Percentiles rank a stretch among this genome's conserved stretches.
These are phyloP conservation scores for Eidolon helvum DNA, from an alignment of 2,113 vertebrate species.

Conservation along the genomic window DNA sequence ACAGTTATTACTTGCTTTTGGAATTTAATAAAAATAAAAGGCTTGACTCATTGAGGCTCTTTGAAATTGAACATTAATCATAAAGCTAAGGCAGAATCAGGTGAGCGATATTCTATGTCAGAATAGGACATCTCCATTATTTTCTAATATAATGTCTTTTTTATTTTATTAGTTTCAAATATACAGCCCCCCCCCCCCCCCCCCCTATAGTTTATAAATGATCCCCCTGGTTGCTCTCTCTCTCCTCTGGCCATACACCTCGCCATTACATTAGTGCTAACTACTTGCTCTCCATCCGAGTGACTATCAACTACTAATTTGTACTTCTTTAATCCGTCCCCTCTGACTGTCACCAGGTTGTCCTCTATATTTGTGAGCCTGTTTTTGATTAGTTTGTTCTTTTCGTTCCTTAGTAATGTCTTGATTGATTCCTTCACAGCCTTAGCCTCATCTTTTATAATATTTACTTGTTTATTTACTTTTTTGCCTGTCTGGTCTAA, in stretches of 20 bases:
- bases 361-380: no score
- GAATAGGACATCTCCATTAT: not conserved
- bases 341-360: no score
- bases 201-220: no score
- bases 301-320: no score
- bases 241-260: no score
- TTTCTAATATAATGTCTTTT: not conserved
- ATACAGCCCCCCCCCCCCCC: no score
- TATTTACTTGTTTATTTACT: not conserved
- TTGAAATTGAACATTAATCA: conserved; percentile 21
- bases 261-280: no score
- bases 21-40: conserved; percentile 50
- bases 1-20: conserved; percentile 47
- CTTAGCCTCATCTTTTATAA: not conserved
- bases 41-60: conserved; percentile 19
- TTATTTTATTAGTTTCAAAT: no score
- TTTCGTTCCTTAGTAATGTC: not conserved
- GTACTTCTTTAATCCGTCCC: no score
- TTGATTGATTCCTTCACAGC: not conserved
- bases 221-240: no score
- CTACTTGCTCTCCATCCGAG: no score
- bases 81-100: not conserved
- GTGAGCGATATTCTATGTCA: not conserved
- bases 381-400: no score
- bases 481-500: not conserved